Conservation (phyloP, 2,888 invertebrate species). For the Catotricha subobsoleta region DNA sequence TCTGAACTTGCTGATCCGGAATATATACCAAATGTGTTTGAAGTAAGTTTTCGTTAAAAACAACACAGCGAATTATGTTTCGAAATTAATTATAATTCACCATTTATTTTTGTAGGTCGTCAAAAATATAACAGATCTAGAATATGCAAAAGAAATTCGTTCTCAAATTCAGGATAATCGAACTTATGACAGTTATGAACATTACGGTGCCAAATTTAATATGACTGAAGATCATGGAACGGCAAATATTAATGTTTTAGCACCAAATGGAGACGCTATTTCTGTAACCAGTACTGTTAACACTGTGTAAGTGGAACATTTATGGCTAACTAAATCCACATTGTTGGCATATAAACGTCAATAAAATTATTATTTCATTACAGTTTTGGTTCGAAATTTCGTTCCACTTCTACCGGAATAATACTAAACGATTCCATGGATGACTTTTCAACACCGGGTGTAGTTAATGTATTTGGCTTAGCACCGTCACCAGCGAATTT, state of each 20-base stretch:
- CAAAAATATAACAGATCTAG: too few species aligned
- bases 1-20: constrained; percentile 62
- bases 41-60: not conserved
- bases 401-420: constrained; percentile 53
- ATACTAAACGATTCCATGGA: constrained; percentile 94
- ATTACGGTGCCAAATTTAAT: constrained; percentile 53
- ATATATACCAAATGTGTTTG: constrained; percentile 19
- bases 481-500: constrained; percentile 73
- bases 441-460: constrained; percentile 70
- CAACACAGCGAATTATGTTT: not conserved
- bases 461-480: constrained; percentile 51
- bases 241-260: constrained; percentile 70
- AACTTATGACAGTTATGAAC: constrained; percentile 45
- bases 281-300: constrained; percentile 83
- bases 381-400: constrained; percentile 8
- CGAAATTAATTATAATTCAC: not conserved
- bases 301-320: constrained; percentile 12
- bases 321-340: too few species aligned
- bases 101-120: not conserved
- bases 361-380: constrained; percentile 13
- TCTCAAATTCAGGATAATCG: constrained; percentile 29
- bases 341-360: too few species aligned
- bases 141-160: constrained; percentile 33
- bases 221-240: constrained; percentile 67
- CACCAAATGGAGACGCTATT: constrained; percentile 76